These are phyloP conservation scores for Cheilosia urbana DNA, from an alignment of 2,888 invertebrate genomes.

Conservation along the genomic window DNA sequence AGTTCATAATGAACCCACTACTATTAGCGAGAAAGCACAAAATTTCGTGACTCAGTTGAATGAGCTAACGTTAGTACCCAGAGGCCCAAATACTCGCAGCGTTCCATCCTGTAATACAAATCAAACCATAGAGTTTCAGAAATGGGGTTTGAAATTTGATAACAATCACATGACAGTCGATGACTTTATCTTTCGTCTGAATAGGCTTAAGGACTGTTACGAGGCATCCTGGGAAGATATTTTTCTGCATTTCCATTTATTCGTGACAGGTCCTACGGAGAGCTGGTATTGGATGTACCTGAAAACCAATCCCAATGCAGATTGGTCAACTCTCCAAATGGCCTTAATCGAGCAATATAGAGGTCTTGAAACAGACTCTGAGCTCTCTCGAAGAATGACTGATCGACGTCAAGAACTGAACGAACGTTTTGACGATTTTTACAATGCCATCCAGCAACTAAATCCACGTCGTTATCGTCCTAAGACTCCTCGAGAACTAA, in stretches of 20 bases:
- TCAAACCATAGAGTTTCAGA: not conserved
- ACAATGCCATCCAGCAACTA: not conserved
- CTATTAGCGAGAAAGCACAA: too few species aligned
- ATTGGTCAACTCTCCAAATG: not conserved
- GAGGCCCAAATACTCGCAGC: not conserved
- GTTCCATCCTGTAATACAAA: not conserved
- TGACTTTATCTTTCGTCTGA: not conserved
- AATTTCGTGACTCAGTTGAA: too few species aligned
- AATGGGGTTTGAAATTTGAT: not conserved
- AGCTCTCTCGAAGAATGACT: not conserved
- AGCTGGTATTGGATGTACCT: too few species aligned
- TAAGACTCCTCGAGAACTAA: not conserved
- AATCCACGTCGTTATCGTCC: not conserved
- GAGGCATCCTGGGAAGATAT: not conserved
- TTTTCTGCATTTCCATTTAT: not conserved
- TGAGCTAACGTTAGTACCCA: too few species aligned
- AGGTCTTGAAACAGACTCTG: constrained; percentile 3
- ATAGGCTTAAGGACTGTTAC: not conserved
- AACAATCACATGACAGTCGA: not conserved
- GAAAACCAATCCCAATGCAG: not conserved
- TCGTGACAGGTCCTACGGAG: not conserved
- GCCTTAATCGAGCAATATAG: not conserved
- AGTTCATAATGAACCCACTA: too few species aligned
- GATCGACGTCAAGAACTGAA: not conserved
- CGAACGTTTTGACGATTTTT: constrained; percentile 14